These are phyloP conservation scores for Amphipyra tragopoginis DNA, from an alignment of 2,888 invertebrate genomes.

Conservation along the genomic window DNA sequence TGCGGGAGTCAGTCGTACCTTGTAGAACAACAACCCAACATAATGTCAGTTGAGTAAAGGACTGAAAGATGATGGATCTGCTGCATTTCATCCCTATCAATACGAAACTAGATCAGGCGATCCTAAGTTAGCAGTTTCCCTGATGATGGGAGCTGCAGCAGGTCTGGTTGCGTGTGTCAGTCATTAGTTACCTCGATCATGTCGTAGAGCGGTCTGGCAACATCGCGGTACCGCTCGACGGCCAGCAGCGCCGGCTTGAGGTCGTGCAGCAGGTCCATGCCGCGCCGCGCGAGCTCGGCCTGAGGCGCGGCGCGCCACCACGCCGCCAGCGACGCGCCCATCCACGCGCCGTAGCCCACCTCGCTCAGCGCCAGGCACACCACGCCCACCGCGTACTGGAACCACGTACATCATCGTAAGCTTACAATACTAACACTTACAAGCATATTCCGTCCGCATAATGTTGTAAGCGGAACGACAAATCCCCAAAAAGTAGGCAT, in stretches of 20 bases:
- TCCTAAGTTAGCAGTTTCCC: too few species aligned
- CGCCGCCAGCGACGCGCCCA: slow-evolving; percentile 81
- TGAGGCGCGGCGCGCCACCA: slow-evolving; percentile 85
- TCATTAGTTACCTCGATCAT: slow-evolving; percentile 78
- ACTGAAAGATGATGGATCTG: too few species aligned
- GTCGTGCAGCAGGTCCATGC: slow-evolving; percentile 84
- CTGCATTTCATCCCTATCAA: too few species aligned
- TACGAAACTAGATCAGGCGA: too few species aligned
- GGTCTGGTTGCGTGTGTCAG: too few species aligned
- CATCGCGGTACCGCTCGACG: slow-evolving; percentile 80
- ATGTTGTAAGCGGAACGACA: too few species aligned
- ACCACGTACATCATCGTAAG: too few species aligned
- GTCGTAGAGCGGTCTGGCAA: slow-evolving; percentile 80
- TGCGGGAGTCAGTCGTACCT: too few species aligned
- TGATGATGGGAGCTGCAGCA: too few species aligned
- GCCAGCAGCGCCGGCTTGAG: slow-evolving; percentile 85
- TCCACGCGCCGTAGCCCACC: slow-evolving; percentile 86
- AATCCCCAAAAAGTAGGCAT: too few species aligned
- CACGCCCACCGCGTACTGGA: slow-evolving; percentile 80
- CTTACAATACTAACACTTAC: background rate
- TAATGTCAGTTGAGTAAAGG: too few species aligned
- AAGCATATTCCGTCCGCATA: slow-evolving; percentile 4
- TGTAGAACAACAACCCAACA: too few species aligned
- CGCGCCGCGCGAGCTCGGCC: slow-evolving; percentile 84
- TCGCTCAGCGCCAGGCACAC: slow-evolving; percentile 80